A percentile compares a stretch with the other conserved stretches of the same genome.
These are phyloP conservation scores for Nephotettix cincticeps DNA, from an alignment of 1,140 invertebrate species.

Conservation along the genomic window DNA sequence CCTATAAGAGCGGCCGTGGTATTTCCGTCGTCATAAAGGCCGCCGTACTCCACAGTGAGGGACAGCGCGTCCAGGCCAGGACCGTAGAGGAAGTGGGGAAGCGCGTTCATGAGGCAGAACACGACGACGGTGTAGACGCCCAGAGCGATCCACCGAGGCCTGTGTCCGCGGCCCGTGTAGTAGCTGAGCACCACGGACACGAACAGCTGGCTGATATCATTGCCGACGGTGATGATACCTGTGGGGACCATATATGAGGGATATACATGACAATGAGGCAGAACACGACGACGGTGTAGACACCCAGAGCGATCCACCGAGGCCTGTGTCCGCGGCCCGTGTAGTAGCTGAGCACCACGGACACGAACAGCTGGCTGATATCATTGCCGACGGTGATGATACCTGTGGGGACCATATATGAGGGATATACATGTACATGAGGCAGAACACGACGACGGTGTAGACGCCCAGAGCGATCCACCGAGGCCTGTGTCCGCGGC, in stretches of 20 bases:
- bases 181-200: slow-evolving; percentile 63
- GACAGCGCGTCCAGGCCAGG: slow-evolving; percentile 65
- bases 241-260: slow-evolving; percentile 9
- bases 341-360: slow-evolving; percentile 64
- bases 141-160: slow-evolving; percentile 69
- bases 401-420: slow-evolving; percentile 46
- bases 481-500: slow-evolving; percentile 64
- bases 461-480: slow-evolving; percentile 71
- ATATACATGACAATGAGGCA: too few relatives aligned
- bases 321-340: slow-evolving; percentile 67
- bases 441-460: slow-evolving; percentile 60
- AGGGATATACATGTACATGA: too few relatives aligned
- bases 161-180: slow-evolving; percentile 65
- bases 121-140: slow-evolving; percentile 67
- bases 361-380: slow-evolving; percentile 58
- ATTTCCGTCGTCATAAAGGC: slow-evolving; percentile 33
- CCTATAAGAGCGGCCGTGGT: neutral
- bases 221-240: slow-evolving; percentile 71
- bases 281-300: slow-evolving; percentile 66
- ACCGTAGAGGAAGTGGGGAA: slow-evolving; percentile 73
- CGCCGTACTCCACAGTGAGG: slow-evolving; percentile 62
- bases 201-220: slow-evolving; percentile 61
- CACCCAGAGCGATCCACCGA: slow-evolving; percentile 68
- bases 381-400: slow-evolving; percentile 72
- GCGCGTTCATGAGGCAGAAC: slow-evolving; percentile 66